Conservation (phyloP, 2,888 invertebrate genomes). For the Drosophila infuscata region DNA sequence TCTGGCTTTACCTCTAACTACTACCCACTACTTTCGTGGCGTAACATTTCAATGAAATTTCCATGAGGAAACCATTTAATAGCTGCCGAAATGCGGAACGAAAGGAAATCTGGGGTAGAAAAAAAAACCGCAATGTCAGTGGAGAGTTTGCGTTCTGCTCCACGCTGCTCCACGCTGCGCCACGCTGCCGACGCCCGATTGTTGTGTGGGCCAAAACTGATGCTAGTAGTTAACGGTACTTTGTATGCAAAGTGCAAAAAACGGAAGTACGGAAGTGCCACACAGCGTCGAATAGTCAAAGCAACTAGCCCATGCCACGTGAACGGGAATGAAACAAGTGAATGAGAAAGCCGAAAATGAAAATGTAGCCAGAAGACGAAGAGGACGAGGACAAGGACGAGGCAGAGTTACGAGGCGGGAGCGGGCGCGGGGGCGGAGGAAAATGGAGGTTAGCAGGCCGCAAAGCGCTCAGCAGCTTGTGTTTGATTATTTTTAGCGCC, state of each 20-base stretch:
- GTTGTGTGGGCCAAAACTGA: constrained; percentile 71
- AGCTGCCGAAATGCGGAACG: constrained; percentile 61
- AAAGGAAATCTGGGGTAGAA: constrained; percentile 56
- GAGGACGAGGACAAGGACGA: too few species aligned
- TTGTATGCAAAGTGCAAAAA: constrained; percentile 83
- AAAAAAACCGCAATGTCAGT: constrained; percentile 60
- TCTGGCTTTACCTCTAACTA: background rate
- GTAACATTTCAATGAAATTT: constrained; percentile 76
- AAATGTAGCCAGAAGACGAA: background rate
- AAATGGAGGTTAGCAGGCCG: constrained; percentile 31
- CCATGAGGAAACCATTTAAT: constrained; percentile 80
- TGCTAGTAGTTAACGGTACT: constrained; percentile 81
- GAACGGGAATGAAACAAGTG: constrained; percentile 13
- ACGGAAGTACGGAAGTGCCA: constrained; percentile 62
- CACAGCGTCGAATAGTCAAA: constrained; percentile 49
- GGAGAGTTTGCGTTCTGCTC: background rate
- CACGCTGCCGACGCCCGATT: constrained; percentile 24
- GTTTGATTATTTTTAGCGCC: constrained; percentile 71
- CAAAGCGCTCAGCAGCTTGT: constrained; percentile 61
- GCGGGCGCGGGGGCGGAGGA: background rate
- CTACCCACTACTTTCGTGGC: constrained; percentile 34
- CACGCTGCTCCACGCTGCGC: background rate
- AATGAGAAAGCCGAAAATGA: background rate
- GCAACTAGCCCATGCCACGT: constrained; percentile 51
- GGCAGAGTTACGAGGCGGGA: background rate